These are phyloP conservation scores for Leptobrachium leishanense DNA, from an alignment of 2,113 vertebrate species.

Conservation along the genomic window DNA sequence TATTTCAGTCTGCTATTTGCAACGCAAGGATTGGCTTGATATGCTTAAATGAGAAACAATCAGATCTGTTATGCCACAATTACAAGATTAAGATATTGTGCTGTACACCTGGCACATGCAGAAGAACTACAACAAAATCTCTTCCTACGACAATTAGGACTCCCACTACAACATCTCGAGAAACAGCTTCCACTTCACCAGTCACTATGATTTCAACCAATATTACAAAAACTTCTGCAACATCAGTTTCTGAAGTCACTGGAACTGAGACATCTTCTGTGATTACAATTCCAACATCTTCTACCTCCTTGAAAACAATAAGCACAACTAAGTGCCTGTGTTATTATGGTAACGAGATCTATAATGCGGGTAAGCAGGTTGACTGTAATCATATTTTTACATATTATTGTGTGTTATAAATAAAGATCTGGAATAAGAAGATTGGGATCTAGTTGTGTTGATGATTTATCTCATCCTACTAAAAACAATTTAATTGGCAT, in stretches of 20 bases:
- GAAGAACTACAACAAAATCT: not conserved
- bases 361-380: too few relatives aligned
- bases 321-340: too few relatives aligned
- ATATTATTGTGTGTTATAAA: too few relatives aligned
- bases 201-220: not conserved
- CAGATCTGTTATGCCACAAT: not conserved
- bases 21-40: not conserved
- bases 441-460: too few relatives aligned
- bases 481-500: too few relatives aligned
- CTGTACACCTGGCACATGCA: constrained; percentile 2
- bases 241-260: not conserved
- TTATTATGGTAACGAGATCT: too few relatives aligned
- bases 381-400: too few relatives aligned
- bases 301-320: not conserved
- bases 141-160: not conserved
- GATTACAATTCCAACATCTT: not conserved
- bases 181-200: not conserved
- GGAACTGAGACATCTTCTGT: not conserved
- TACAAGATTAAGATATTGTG: constrained; percentile 2
- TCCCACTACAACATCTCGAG: not conserved
- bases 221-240: not conserved
- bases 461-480: too few relatives aligned
- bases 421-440: too few relatives aligned
- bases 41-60: not conserved
- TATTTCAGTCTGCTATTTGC: not conserved